Conservation (phyloP, 2,888 invertebrate genomes). For the Xiphydria camelus region DNA sequence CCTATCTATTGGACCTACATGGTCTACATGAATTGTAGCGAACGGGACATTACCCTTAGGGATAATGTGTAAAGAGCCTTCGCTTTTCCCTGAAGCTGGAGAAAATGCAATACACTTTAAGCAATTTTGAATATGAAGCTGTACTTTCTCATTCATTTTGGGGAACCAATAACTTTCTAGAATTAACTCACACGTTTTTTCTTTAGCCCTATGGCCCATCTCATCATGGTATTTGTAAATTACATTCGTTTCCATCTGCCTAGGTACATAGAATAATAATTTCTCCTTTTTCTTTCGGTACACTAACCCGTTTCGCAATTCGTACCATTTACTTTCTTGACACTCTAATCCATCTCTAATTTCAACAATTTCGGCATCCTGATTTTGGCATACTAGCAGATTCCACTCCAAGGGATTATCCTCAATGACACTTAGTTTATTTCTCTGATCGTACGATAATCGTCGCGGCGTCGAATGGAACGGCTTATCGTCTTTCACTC, state of each 20-base stretch:
- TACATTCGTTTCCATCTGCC: slow-evolving; percentile 5
- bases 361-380: slow-evolving; percentile 2
- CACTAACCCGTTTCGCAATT: slow-evolving; percentile 26
- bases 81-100: slow-evolving; percentile 22
- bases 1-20: slow-evolving; percentile 30
- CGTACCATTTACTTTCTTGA: slow-evolving; percentile 13
- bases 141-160: slow-evolving; percentile 13
- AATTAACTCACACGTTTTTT: no score
- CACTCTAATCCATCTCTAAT: background rate
- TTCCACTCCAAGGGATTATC: slow-evolving; percentile 9
- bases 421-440: slow-evolving; percentile 12
- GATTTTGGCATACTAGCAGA: slow-evolving; percentile 18
- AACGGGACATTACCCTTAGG: slow-evolving; percentile 36
- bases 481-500: slow-evolving; percentile 15
- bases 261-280: slow-evolving; percentile 24
- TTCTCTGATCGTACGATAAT: slow-evolving; percentile 20
- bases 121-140: slow-evolving; percentile 30
- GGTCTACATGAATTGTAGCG: slow-evolving; percentile 31
- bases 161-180: slow-evolving; percentile 9
- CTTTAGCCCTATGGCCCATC: slow-evolving; percentile 24
- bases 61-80: slow-evolving; percentile 31
- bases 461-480: slow-evolving; percentile 20
- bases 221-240: slow-evolving; percentile 20
- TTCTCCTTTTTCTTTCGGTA: slow-evolving; percentile 18
- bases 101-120: slow-evolving; percentile 32